Evolutionary conservation across 1,140 invertebrate genomes (phyloP).

Genomic region (Macrobrachium rosenbergii): DNA sequence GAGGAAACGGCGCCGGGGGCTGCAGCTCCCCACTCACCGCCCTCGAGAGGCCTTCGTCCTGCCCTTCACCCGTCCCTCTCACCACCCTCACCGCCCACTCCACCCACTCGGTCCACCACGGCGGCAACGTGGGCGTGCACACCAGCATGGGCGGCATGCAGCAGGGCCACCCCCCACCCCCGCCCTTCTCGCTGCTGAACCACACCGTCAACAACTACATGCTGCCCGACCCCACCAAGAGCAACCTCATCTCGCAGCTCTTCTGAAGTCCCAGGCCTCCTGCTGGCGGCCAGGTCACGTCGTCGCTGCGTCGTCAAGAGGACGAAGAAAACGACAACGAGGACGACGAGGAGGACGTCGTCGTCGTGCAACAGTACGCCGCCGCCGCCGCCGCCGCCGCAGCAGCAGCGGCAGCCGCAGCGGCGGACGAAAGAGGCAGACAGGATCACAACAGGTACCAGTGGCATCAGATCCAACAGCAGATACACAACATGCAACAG

Average conservation of each 20-base stretch:
- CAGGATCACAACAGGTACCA: too few relatives aligned
- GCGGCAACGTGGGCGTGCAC: constrained; percentile 56
- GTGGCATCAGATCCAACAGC: too few relatives aligned
- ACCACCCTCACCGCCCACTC: constrained; percentile 66
- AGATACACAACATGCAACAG: too few relatives aligned
- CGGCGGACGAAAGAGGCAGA: too few relatives aligned
- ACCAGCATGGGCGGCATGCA: constrained; percentile 59
- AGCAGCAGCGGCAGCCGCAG: too few relatives aligned
- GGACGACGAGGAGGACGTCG: too few relatives aligned
- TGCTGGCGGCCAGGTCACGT: neutral
- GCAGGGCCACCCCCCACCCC: constrained; percentile 55
- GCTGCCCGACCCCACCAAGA: constrained; percentile 65
- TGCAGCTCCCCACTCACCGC: constrained; percentile 65
- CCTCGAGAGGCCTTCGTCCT: constrained; percentile 64
- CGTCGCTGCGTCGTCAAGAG: neutral
- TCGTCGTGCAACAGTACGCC: too few relatives aligned
- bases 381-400: too few relatives aligned
- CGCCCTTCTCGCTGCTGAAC: constrained; percentile 65
- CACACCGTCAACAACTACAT: constrained; percentile 67
- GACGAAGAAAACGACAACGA: neutral
- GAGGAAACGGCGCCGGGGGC: constrained; percentile 53
- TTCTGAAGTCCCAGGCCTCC: constrained; percentile 59
- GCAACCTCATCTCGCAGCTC: constrained; percentile 66
- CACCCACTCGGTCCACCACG: constrained; percentile 59
- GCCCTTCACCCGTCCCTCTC: constrained; percentile 65